Evolutionary conservation across 2,797 vertebrate species (phyloP).

Genomic region (Urocyon cinereoargenteus): DNA sequence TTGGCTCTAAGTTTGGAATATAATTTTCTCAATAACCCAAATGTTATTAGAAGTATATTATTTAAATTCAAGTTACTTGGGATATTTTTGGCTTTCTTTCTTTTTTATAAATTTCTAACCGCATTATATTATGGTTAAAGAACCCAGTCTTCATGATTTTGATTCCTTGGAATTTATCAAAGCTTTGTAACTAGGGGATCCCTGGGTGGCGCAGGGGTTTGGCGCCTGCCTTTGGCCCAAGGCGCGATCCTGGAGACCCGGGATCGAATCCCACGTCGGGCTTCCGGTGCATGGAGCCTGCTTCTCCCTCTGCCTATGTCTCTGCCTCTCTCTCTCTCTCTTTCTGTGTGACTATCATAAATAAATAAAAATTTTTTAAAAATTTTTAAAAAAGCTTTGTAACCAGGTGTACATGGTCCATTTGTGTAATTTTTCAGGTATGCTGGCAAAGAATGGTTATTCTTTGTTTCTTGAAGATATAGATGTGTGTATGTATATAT

Average conservation of each 20-base stretch:
- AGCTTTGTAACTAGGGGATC: background rate
- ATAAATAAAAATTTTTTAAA: too few relatives aligned
- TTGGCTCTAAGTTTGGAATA: background rate
- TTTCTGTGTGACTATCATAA: too few relatives aligned
- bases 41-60: background rate
- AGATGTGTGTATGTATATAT: background rate
- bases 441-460: background rate
- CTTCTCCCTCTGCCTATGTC: too few relatives aligned
- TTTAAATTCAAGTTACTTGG: background rate
- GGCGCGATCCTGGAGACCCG: too few relatives aligned
- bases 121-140: background rate
- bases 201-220: too few relatives aligned
- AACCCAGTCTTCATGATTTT: background rate
- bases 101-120: background rate
- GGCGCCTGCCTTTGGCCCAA: too few relatives aligned
- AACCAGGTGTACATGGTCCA: background rate
- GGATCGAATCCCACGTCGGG: too few relatives aligned
- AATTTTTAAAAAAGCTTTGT: background rate
- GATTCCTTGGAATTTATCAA: background rate
- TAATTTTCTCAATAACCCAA: constrained; percentile 5
- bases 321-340: too few relatives aligned
- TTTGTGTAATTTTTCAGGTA: background rate
- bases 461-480: background rate
- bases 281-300: too few relatives aligned
- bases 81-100: background rate